Evolutionary conservation across 2,113 vertebrate genomes (phyloP).

Genomic region (Stigmatopora nigra): DNA sequence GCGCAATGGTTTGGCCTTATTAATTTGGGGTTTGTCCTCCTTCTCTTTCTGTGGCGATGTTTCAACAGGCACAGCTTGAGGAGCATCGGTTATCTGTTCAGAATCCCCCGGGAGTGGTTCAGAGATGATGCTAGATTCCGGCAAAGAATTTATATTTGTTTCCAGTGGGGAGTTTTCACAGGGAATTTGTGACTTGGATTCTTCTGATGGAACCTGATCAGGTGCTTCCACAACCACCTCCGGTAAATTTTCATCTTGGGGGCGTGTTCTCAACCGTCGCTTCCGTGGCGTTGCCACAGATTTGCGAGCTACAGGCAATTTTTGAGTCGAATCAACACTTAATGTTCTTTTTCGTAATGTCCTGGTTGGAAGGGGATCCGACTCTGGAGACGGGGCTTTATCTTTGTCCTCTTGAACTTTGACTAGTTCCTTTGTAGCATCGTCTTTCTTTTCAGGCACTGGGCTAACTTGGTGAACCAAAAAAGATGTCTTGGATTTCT

Average conservation of each 20-base stretch:
- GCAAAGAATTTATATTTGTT: conserved; percentile 11
- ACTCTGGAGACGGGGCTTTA: conserved; percentile 21
- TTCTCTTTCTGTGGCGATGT: conserved; percentile 21
- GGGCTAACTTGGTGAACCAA: conserved; percentile 62
- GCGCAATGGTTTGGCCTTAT: conserved; percentile 44
- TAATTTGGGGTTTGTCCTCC: conserved; percentile 36
- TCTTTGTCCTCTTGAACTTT: conserved; percentile 45
- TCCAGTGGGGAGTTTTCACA: conserved; percentile 26
- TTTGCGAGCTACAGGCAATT: conserved; percentile 51
- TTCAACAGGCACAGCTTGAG: conserved; percentile 29
- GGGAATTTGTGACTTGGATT: conserved; percentile 38
- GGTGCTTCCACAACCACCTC: conserved; percentile 29
- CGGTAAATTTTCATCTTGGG: conserved; percentile 22
- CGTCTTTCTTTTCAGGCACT: conserved; percentile 50
- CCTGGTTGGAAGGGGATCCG: conserved; percentile 26
- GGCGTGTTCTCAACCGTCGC: conserved; percentile 43
- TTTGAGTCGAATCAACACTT: conserved; percentile 38
- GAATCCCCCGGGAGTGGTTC: conserved; percentile 22
- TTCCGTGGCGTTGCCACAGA: conserved; percentile 38
- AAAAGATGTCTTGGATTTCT: conserved; percentile 68
- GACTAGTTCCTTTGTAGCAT: conserved; percentile 40
- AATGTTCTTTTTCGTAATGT: conserved; percentile 50
- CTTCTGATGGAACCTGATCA: conserved; percentile 39
- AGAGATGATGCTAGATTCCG: not conserved
- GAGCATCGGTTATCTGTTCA: conserved; percentile 13